These are phyloP conservation scores for Odontesthes bonariensis DNA, from an alignment of 2,113 vertebrate species.

Conservation along the genomic window DNA sequence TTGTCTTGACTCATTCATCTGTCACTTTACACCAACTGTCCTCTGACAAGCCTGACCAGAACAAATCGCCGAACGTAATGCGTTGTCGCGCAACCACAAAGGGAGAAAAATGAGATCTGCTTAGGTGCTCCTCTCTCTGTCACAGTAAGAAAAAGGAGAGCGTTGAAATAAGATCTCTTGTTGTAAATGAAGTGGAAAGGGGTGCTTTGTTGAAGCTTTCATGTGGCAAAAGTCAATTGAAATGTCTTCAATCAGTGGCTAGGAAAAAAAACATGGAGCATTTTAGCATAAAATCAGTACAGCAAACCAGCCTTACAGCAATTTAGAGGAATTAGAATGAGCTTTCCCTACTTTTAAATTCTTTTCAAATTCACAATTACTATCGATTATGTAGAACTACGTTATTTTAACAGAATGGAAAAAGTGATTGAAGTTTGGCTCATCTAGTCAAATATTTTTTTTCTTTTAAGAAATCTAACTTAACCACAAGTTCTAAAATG, in stretches of 20 bases:
- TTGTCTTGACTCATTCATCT: constrained; percentile 78
- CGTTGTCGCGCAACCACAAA: constrained; percentile 57
- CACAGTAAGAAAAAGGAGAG: constrained; percentile 29
- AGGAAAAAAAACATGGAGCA: neutral
- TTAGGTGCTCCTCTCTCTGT: constrained; percentile 54
- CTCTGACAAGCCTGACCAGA: constrained; percentile 73
- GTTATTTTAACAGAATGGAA: constrained; percentile 23
- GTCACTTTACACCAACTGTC: constrained; percentile 73
- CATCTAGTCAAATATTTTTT: neutral
- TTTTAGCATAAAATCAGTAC: constrained; percentile 34
- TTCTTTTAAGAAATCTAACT: neutral
- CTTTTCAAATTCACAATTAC: constrained; percentile 24
- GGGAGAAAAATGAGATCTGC: constrained; percentile 74
- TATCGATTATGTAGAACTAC: constrained; percentile 24
- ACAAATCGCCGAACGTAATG: constrained; percentile 75
- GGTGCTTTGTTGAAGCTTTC: constrained; percentile 33
- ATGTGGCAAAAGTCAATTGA: constrained; percentile 71
- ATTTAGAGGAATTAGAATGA: constrained; percentile 43
- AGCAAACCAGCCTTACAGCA: constrained; percentile 16
- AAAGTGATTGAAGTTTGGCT: neutral
- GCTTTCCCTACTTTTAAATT: constrained; percentile 15
- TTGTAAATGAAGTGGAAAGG: constrained; percentile 70
- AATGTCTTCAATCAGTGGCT: constrained; percentile 64
- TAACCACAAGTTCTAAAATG: constrained; percentile 5
- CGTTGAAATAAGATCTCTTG: constrained; percentile 57